Evolutionary conservation across 1,140 invertebrate genomes (phyloP).

Genomic region (Drosophila erecta): DNA sequence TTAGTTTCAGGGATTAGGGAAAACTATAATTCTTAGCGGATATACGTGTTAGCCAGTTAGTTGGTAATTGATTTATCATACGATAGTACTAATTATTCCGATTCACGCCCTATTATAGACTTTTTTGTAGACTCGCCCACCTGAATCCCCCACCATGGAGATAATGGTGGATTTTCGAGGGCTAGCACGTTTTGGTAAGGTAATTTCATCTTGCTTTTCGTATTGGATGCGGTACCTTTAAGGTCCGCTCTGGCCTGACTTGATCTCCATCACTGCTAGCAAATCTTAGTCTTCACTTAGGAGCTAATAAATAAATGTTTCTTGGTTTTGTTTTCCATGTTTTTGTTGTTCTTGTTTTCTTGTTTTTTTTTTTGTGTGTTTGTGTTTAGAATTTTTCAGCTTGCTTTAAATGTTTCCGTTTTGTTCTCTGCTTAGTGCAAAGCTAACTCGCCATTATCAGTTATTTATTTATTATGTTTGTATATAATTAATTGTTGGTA

Average conservation of each 20-base stretch:
- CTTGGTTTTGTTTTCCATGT: conserved; percentile 29
- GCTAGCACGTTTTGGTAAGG: conserved; percentile 62
- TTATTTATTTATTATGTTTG: conserved; percentile 56
- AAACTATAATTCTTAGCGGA: conserved; percentile 28
- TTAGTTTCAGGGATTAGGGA: conserved; percentile 28
- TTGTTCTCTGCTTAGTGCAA: conserved; percentile 30
- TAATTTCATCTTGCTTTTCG: conserved; percentile 73
- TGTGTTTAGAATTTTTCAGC: conserved; percentile 2
- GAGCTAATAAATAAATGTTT: conserved; percentile 67
- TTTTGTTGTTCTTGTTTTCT: neutral
- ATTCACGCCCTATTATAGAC: conserved; percentile 20
- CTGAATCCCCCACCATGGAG: conserved; percentile 3
- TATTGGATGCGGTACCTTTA: conserved; percentile 55
- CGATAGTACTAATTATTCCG: conserved; percentile 19
- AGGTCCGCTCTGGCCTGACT: conserved; percentile 25
- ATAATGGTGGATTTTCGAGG: conserved; percentile 3
- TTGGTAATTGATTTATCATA: conserved; percentile 48
- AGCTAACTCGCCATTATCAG: conserved; percentile 33
- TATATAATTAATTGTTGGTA: conserved; percentile 84
- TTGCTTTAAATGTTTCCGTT: conserved; percentile 35
- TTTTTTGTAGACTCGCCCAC: conserved; percentile 38
- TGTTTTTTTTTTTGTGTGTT: conserved; percentile 6
- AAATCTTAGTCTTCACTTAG: conserved; percentile 30
- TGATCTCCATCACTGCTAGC: conserved; percentile 3
- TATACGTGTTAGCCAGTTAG: conserved; percentile 30